Percentiles rank a stretch among this genome's conserved stretches.
phyloP scores from a whole-genome alignment of 2,888 invertebrate species.

The Heliconius cydno region DNA sequence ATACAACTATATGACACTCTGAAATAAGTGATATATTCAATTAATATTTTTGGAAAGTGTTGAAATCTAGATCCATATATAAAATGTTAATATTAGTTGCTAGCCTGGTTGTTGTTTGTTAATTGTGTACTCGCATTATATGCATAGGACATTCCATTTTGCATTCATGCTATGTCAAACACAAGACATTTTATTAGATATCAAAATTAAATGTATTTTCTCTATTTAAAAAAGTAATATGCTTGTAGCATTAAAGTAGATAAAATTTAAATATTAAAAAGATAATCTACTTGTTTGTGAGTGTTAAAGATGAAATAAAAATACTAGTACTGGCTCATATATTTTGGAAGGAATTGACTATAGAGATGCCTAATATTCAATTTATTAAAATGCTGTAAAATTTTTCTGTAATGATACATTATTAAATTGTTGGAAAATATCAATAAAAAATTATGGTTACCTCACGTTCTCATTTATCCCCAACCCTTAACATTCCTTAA shows the following conservation, averaged over 20 bases:
- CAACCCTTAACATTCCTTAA: background rate
- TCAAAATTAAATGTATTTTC: conserved; percentile 38
- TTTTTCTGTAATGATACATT: conserved; percentile 40
- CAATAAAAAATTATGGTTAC: conserved; percentile 46
- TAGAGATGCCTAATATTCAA: conserved; percentile 13
- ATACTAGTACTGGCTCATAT: conserved; percentile 19
- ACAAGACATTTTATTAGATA: conserved; percentile 31
- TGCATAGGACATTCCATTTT: conserved; percentile 65
- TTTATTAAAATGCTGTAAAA: conserved; percentile 23
- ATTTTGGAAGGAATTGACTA: conserved; percentile 34
- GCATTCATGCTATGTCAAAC: conserved; percentile 51
- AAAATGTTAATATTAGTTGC: conserved; percentile 24
- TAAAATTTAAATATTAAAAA: conserved; percentile 26
- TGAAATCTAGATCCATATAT: conserved; percentile 31
- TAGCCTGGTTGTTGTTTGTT: conserved; percentile 29
- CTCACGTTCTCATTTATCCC: background rate
- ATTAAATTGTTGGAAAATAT: conserved; percentile 48
- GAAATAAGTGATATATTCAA: conserved; percentile 21
- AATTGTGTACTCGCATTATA: conserved; percentile 37
- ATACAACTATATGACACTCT: background rate
- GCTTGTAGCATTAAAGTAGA: conserved; percentile 43
- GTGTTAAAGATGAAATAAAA: conserved; percentile 25
- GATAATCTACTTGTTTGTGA: conserved; percentile 23
- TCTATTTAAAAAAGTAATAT: conserved; percentile 34
- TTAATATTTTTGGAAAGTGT: conserved; percentile 21